Base-by-base conservation (phyloP, 2,888 invertebrate genomes). In the Alloplasta piceator region DNA sequence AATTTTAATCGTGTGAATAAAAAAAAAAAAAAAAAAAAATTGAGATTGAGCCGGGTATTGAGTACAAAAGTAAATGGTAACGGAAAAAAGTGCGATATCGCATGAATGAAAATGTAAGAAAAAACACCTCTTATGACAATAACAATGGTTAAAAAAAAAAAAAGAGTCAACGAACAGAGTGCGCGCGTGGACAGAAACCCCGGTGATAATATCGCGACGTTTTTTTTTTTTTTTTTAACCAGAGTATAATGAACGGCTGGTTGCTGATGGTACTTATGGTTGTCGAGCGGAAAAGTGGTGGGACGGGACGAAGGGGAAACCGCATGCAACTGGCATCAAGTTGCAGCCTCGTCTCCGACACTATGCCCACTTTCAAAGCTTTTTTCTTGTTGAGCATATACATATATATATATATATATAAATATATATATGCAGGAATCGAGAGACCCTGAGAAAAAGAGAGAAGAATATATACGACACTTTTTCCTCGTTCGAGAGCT, bases 281-380 rank as follows among this genome's bases (percentile, higher is more conserved):
- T 86, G 87, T 85, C 85, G 88, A 89, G 89, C 86, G 90, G 90
- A 91, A 90, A 91, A 91, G 89, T 91, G 88, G 89, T 86, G 90
- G 86, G 88, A 88, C 88, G 86, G 85, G 88, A 88, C 89, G 90
- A 90, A 87, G 88, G 88, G 87, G 87, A 88, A 90, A 90, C 87
- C 83, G 80, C 71, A 77, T 26, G 26, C 73, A 77, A 74, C 74
- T 81, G 81, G 81, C 81, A 81, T 78, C 78, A 64, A 81, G 78
- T 72, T 74, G 68, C 76, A 68, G 76, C 79, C 67, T 75, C 71
- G 61, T 71, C 71, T 64, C 73, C 43, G 67, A 74, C 80, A 78
- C 81, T 77, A 64, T 86, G 88, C 88, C 26, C 26, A 89, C 90
- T 89, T 89, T 90, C 88, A 85, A 85, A 86, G 85, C 78, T 85